Base-by-base conservation (phyloP, 2,888 invertebrate genomes). In the Pomacea canaliculata region DNA sequence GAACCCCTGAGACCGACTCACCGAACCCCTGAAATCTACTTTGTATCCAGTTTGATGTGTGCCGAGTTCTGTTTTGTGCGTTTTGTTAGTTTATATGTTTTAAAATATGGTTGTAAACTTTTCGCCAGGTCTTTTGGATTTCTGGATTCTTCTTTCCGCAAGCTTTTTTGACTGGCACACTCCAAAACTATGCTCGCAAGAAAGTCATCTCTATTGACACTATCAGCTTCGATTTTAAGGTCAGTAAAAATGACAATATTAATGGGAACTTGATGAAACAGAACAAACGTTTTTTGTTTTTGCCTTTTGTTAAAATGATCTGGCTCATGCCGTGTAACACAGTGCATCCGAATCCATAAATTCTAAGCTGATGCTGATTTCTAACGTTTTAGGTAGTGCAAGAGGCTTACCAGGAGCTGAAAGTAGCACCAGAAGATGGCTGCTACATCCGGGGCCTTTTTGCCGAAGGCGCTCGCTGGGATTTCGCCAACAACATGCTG, bases 141-240 rank as follows among this genome's bases (percentile, higher is more conserved):
- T 91, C 91, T 60, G 95, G 95, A 93, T 91, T 91, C 85, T 91
- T 91, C 87, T 91, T 91, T 85, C 91, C 91, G n/a, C 91, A 91
- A 87, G 91, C 91, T 63, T 91, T 91, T 87, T 83, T 91, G 66
- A 91, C 91, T 19, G 91, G 91, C 74, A 91, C 89, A 56, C 88
- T 90, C 71, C 91, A 91, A 85, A 91, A 91, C 83, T 91, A 80
- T 84, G 91, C 91, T 77, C 82, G 91, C 71, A 88, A 85, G 80
- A 84, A 88, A 67, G 87, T 90, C 73, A 85, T 91, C 77, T 91
- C 91, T 78, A 91, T 91, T 49, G 91, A 91, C 81, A 90, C 88
- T 56, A 91, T 91, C 78, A 83, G 85, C 18, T 91, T 91, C 82
- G 89, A 86, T 37, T 91, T 91, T 80, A 78, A 90, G 87, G 91